Base-by-base conservation (phyloP, 2,797 vertebrate genomes). In the Sarcoramphus papa region DNA sequence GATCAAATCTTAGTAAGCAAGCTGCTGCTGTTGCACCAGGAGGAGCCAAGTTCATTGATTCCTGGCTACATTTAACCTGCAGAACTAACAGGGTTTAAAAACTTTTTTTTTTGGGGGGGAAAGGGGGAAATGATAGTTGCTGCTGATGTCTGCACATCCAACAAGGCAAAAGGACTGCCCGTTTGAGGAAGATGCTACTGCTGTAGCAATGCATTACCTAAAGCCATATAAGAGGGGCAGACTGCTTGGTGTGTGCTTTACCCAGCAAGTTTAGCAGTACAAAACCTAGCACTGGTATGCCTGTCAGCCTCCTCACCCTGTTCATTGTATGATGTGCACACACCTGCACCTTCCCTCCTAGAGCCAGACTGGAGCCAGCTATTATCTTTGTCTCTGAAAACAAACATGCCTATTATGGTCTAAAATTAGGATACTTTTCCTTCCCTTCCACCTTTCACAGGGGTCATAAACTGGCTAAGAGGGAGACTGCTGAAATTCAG, bases 371-470 rank as follows among this genome's bases (percentile, higher is more conserved):
- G 77, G 57, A 96, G 94, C 91, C 54, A 90, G 54, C 90, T 93
- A 93, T 94, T 97, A 94, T 72, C 48, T 92, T 91, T 63, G 62
- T 31, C 64, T 95, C 90, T 79, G 43, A 65, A 96, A 97, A 91
- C 79, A 96, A 93, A 94, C 90, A 72, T 93, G 95, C 70, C 59
- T 92, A 96, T 97, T 97, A 97, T 48, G n/a, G 57, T 65, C 94
- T 94, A 97, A 97, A 97, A 88, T 95, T 93, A 94, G 73, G 92
- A 88, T 73, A n/a, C 67, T 88, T 57, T 91, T 96, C 88, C 85
- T 96, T 95, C 81, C 64, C 40, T 93, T 95, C 63, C 54, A 84
- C 63, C 85, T 96, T 93, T 84, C 67, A 60, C 67, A 76, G 43
- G 50, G 47, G 35, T 91, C 92, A 90, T 86, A 83, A 79, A 51